Evolutionary conservation across 2,797 vertebrate species (phyloP).

Genomic region (Threskiornis aethiopicus): DNA sequence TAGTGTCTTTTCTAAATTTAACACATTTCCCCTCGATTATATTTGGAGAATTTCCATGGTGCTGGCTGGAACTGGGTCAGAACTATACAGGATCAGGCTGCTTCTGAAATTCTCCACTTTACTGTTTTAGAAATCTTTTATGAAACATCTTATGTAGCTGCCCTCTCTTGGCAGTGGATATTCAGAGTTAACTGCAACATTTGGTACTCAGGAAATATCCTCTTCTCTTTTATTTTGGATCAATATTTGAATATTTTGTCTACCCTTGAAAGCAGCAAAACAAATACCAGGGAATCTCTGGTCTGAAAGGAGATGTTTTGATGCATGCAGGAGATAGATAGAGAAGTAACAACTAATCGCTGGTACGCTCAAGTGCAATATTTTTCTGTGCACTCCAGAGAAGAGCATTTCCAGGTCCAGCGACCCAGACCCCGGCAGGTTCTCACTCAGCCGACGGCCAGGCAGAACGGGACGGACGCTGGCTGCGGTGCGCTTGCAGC

Average conservation of each 20-base stretch:
- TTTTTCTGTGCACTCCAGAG: background rate
- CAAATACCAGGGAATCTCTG: background rate
- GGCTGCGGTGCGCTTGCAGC: accelerated
- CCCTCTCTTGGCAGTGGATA: background rate
- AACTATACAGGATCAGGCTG: background rate
- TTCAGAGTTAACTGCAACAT: background rate
- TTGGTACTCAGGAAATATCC: background rate
- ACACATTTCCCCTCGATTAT: background rate
- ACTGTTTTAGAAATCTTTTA: background rate
- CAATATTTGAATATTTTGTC: background rate
- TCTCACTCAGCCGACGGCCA: accelerated
- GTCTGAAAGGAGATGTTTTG: background rate
- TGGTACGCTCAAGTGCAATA: background rate
- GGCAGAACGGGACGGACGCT: accelerated
- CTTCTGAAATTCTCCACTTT: background rate
- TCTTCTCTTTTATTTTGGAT: background rate
- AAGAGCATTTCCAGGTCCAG: background rate
- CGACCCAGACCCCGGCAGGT: accelerated
- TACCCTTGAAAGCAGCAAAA: background rate
- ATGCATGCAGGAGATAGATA: background rate
- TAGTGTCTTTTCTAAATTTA: background rate
- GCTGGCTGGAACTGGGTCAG: background rate
- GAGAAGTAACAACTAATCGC: background rate
- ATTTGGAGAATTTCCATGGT: background rate
- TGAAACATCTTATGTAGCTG: background rate